Percentiles rank a stretch among this genome's conserved stretches.
These are phyloP conservation scores for Pristiophorus japonicus DNA, from an alignment of 2,113 vertebrate genomes.

Conservation along the genomic window DNA sequence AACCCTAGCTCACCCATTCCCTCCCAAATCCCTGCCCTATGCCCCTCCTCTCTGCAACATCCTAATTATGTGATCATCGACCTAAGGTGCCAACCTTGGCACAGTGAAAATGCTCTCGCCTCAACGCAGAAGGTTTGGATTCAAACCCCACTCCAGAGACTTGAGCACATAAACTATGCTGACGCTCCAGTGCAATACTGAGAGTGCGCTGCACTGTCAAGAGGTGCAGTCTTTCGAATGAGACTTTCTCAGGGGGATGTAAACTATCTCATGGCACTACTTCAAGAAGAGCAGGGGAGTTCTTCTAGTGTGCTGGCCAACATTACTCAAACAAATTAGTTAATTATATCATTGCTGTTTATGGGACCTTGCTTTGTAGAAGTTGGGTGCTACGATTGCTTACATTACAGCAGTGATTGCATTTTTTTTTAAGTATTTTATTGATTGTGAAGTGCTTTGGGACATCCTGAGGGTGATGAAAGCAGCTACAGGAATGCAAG, in stretches of 20 bases:
- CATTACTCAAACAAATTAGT: neutral
- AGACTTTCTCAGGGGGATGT: too few species aligned
- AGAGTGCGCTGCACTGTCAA: too few species aligned
- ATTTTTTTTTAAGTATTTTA: neutral
- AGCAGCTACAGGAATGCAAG: too few species aligned
- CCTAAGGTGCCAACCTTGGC: neutral
- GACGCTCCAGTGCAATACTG: too few species aligned
- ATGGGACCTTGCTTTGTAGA: neutral
- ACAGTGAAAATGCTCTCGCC: too few species aligned
- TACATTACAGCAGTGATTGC: neutral
- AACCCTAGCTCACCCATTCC: neutral
- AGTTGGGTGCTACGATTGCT: neutral
- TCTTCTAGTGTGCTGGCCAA: too few species aligned
- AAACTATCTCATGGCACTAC: too few species aligned
- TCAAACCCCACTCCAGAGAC: too few species aligned
- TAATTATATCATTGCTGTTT: neutral
- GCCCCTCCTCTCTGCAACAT: neutral
- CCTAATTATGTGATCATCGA: neutral
- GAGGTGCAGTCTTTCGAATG: too few species aligned
- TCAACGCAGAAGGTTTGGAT: too few species aligned
- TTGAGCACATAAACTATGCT: too few species aligned
- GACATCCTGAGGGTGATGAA: neutral
- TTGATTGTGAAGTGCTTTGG: neutral
- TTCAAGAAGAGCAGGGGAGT: too few species aligned
- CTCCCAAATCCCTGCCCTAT: neutral